These are phyloP conservation scores for Andrena dorsata DNA, from an alignment of 2,888 invertebrate species.

Conservation along the genomic window DNA sequence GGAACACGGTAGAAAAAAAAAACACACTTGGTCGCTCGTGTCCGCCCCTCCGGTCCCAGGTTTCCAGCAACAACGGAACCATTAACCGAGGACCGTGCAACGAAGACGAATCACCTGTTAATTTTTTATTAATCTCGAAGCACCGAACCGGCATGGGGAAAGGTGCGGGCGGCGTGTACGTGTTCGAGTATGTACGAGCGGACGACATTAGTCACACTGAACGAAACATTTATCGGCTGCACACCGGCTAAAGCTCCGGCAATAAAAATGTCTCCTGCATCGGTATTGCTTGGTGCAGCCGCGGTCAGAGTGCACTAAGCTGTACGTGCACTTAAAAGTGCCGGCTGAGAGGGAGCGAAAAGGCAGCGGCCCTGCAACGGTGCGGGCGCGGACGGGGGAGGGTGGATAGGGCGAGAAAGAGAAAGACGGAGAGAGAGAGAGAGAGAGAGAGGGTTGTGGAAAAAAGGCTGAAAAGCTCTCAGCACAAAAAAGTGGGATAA, in stretches of 20 bases:
- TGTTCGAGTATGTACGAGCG: neutral
- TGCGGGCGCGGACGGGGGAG: neutral
- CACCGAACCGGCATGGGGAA: neutral
- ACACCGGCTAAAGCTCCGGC: conserved; percentile 48
- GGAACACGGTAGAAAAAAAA: neutral
- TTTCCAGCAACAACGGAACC: conserved; percentile 29
- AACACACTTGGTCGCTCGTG: neutral
- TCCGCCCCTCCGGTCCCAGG: neutral
- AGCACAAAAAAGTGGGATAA: conserved; percentile 69
- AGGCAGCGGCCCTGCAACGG: conserved; percentile 41
- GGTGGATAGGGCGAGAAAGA: neutral
- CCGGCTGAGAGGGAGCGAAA: conserved; percentile 62
- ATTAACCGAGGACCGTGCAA: neutral
- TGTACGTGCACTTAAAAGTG: conserved; percentile 70
- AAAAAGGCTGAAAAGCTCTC: conserved; percentile 68
- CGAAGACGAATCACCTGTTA: conserved; percentile 43
- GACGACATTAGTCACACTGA: conserved; percentile 60
- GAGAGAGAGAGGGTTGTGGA: neutral
- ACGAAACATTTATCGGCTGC: conserved; percentile 68
- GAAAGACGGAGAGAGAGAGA: neutral
- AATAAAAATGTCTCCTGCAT: conserved; percentile 68
- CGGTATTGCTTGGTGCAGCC: conserved; percentile 52
- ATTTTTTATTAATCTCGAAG: conserved; percentile 48
- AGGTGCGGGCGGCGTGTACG: neutral
- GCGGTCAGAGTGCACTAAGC: conserved; percentile 72